phyloP scores from a whole-genome alignment of 2,113 vertebrate genomes.

The Rhea pennata region DNA sequence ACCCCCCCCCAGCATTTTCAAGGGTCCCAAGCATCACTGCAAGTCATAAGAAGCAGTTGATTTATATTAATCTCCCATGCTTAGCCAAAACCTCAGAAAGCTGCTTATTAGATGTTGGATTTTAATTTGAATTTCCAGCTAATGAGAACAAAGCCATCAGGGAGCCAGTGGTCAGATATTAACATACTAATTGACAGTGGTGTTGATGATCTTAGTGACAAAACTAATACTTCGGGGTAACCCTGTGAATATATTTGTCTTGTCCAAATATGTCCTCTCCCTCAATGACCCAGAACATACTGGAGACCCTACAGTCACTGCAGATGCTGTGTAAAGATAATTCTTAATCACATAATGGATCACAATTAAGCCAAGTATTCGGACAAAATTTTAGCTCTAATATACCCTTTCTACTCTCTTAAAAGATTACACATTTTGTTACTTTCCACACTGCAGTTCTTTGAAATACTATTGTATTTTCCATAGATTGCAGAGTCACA shows the following conservation, averaged over 20 bases:
- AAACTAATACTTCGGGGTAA: background rate
- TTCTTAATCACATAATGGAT: accelerated
- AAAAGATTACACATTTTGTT: background rate
- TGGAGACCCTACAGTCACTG: background rate
- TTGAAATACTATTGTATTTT: background rate
- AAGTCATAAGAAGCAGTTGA: background rate
- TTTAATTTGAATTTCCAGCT: background rate
- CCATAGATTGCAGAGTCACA: background rate
- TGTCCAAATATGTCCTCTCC: background rate
- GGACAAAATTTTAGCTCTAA: background rate
- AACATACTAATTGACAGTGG: background rate
- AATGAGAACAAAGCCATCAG: background rate
- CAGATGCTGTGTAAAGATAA: background rate
- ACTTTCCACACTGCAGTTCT: background rate
- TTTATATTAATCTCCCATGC: background rate
- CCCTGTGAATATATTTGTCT: background rate
- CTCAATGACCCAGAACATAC: background rate
- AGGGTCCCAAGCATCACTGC: background rate
- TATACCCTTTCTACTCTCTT: background rate
- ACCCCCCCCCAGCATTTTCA: background rate
- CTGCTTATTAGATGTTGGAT: background rate
- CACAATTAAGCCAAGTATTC: background rate
- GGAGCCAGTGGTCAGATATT: background rate
- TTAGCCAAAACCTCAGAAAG: background rate
- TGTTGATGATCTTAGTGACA: background rate